Conservation (phyloP, 2,888 invertebrate species). For the Acanthosepion lycidas region DNA sequence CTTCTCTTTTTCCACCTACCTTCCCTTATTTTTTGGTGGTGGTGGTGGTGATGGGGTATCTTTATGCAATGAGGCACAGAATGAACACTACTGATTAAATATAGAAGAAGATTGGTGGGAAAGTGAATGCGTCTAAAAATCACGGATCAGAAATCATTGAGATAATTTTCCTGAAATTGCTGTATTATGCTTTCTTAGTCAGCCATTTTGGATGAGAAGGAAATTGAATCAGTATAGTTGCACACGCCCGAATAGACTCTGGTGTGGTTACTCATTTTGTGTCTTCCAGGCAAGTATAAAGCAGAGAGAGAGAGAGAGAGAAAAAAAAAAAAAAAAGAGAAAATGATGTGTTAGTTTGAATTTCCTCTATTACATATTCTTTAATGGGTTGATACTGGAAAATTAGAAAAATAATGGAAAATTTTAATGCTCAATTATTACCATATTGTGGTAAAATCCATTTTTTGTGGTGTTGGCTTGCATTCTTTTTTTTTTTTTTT, state of each 20-base stretch:
- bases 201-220: neutral
- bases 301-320: too few relatives aligned
- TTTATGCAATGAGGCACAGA: neutral
- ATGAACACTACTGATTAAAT: neutral
- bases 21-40: neutral
- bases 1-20: too few relatives aligned
- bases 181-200: neutral
- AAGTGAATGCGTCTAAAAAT: neutral
- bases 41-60: neutral
- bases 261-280: neutral
- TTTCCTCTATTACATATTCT: neutral
- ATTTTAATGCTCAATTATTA: slow-evolving; percentile 33
- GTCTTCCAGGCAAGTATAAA: neutral
- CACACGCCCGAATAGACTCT: neutral
- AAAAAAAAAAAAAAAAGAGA: neutral
- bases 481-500: neutral
- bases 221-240: neutral
- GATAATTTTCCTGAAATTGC: slow-evolving; percentile 33
- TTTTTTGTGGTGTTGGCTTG: neutral
- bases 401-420: slow-evolving; percentile 15
- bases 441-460: slow-evolving; percentile 2
- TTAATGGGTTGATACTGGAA: slow-evolving; percentile 17
- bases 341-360: neutral
- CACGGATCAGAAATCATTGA: neutral
- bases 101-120: neutral